Conservation (phyloP, 1,140 invertebrate genomes). For the Metaphire vulgaris region DNA sequence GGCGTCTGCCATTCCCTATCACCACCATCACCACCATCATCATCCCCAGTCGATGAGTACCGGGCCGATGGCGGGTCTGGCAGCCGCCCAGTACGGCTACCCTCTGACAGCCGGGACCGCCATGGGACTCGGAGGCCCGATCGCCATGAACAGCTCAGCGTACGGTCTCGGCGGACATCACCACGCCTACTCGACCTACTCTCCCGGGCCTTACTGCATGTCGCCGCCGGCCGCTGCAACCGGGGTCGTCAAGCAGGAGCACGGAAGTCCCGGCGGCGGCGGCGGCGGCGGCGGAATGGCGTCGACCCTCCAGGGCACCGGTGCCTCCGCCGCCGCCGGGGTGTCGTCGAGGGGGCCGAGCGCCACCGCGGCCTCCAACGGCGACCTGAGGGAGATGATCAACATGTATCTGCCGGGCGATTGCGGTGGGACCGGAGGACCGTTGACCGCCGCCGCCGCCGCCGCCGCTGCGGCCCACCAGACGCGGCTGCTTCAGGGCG, state of each 20-base stretch:
- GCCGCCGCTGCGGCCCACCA: not conserved
- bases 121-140: not conserved
- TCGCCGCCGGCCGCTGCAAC: too few relatives aligned
- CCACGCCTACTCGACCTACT: constrained; percentile 1
- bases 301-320: not conserved
- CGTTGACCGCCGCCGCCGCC: too few relatives aligned
- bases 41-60: not conserved
- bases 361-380: not conserved
- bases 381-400: not conserved
- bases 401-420: not conserved
- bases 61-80: not conserved
- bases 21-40: too few relatives aligned
- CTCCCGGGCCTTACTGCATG: not conserved
- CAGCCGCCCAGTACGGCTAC: constrained; percentile 1
- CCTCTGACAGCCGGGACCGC: not conserved
- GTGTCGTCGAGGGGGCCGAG: not conserved
- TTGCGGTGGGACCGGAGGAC: too few relatives aligned
- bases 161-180: not conserved
- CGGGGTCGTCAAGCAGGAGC: not conserved
- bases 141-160: not conserved
- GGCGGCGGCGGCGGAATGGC: too few relatives aligned
- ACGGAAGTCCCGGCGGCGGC: too few relatives aligned
- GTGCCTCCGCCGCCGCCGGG: too few relatives aligned
- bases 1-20: not conserved
- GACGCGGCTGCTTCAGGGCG: not conserved